Base-by-base conservation (phyloP, 2,888 invertebrate genomes). In the Phoenoteleia sp. region DNA sequence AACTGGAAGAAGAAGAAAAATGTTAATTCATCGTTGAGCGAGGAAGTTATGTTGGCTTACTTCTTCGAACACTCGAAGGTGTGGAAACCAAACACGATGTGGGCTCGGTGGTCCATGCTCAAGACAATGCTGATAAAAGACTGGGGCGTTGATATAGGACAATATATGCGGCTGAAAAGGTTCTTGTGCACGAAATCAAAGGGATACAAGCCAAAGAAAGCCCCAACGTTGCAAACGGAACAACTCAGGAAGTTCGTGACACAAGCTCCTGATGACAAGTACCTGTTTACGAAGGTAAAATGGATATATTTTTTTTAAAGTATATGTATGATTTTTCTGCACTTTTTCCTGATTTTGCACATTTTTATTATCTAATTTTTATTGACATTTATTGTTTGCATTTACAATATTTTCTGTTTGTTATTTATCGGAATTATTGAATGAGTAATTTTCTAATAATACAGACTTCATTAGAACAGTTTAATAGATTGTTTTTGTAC, bases 201-300 rank as follows among this genome's bases (percentile, higher is more conserved):
- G n/a, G 66, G 49, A 9, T 66, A 66, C 33, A 66, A 66, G 66
- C 66, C 66, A 13, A 66, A 66, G n/a, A 66, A 66, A n/a, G 62
- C 45, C 13, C 42, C 25, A 45, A 62, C 62, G 15, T 62, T 62
- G 27, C 25, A 42, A 42, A 27, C 62, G 17, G 27, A 45, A 42
- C 42, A 62, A 5, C 15, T 62, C 25, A 62, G 13, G 27, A 62
- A 5, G 11, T 62, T 62, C 27, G 25, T 45, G 27, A 45, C 27
- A 15, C 39, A 62, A 45, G 45, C 62, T 42, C 27, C 45, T 1
- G 62, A 62, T 45, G 11, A 45, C 27, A 25, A 62, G n/a, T 62
- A 45, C 27, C 11, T 62, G 56, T 45, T 62, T 17, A 62, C 62
- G 27, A 62, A 62, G 27, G 45, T 62, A 62, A 62, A 17, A 56